phyloP scores from a whole-genome alignment of 2,797 vertebrate species.

The Parauchenoglanis ngamensis region DNA sequence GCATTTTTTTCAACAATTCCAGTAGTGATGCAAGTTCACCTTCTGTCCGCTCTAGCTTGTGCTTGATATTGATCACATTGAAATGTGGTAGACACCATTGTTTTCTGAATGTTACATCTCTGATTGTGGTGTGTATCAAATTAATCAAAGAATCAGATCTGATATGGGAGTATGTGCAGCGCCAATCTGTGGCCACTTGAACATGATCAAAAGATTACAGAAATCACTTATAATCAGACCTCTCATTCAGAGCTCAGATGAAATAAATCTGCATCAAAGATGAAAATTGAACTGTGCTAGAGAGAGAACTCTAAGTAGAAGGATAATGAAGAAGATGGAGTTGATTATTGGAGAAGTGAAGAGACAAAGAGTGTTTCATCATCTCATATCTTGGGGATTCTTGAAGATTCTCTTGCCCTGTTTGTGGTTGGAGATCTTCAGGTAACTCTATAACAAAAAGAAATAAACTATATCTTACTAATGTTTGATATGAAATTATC shows the following conservation, averaged over 20 bases:
- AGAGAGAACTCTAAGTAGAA: slow-evolving; percentile 18
- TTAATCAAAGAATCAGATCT: slow-evolving; percentile 45
- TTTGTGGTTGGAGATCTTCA: background rate
- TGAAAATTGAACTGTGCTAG: slow-evolving; percentile 26
- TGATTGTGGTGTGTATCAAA: slow-evolving; percentile 46
- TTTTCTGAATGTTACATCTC: slow-evolving; percentile 20
- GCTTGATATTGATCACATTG: slow-evolving; percentile 1
- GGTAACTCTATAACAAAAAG: background rate
- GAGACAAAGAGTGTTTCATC: slow-evolving; percentile 3
- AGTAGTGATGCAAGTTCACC: slow-evolving; percentile 15
- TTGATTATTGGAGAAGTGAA: slow-evolving; percentile 38
- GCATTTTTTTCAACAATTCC: background rate
- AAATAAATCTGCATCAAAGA: slow-evolving; percentile 38
- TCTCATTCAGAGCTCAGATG: slow-evolving; percentile 32
- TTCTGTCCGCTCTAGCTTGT: slow-evolving; percentile 15
- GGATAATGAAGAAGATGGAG: slow-evolving; percentile 48
- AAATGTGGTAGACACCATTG: slow-evolving; percentile 29
- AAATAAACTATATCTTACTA: background rate
- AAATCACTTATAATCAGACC: slow-evolving; percentile 54
- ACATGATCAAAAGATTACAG: slow-evolving; percentile 57
- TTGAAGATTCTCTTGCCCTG: background rate
- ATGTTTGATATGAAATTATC: background rate
- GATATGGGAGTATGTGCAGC: slow-evolving; percentile 36
- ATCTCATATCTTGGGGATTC: background rate
- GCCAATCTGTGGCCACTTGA: slow-evolving; percentile 59